Evolutionary conservation across 2,797 vertebrate species (phyloP).

Genomic region (Characodon lateralis): DNA sequence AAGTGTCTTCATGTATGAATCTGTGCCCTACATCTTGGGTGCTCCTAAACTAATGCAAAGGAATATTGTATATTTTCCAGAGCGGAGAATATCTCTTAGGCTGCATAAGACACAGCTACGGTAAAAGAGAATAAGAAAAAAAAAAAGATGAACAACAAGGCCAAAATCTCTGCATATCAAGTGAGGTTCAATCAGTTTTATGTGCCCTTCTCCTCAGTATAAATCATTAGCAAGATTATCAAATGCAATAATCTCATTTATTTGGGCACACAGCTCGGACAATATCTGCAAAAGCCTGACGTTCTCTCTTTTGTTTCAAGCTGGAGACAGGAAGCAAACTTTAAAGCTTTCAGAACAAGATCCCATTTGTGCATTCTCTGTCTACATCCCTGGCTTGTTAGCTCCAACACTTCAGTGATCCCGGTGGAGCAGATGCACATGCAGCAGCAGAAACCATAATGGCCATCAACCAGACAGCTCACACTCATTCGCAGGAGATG

Average conservation of each 20-base stretch:
- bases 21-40: conserved; percentile 38
- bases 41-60: conserved; percentile 58
- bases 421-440: conserved; percentile 70
- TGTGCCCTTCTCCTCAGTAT: conserved; percentile 57
- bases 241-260: conserved; percentile 73
- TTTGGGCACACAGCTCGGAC: conserved; percentile 59
- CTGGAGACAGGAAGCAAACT: conserved; percentile 61
- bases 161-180: conserved; percentile 43
- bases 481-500: conserved; percentile 63
- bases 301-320: conserved; percentile 41
- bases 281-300: conserved; percentile 27
- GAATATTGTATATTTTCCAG: conserved; percentile 62
- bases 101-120: conserved; percentile 40
- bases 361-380: conserved; percentile 82
- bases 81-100: conserved; percentile 50
- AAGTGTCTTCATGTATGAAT: conserved; percentile 22
- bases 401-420: conserved; percentile 83
- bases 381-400: conserved; percentile 83
- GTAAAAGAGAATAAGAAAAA: conserved; percentile 51
- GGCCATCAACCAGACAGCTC: conserved; percentile 79
- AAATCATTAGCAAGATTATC: conserved; percentile 77
- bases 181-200: conserved; percentile 61
- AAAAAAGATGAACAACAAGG: conserved; percentile 43
- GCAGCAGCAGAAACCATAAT: conserved; percentile 77
- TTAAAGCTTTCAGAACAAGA: conserved; percentile 79